Evolutionary conservation across 2,113 vertebrate species (phyloP).

Genomic region (Neogobius melanostomus): DNA sequence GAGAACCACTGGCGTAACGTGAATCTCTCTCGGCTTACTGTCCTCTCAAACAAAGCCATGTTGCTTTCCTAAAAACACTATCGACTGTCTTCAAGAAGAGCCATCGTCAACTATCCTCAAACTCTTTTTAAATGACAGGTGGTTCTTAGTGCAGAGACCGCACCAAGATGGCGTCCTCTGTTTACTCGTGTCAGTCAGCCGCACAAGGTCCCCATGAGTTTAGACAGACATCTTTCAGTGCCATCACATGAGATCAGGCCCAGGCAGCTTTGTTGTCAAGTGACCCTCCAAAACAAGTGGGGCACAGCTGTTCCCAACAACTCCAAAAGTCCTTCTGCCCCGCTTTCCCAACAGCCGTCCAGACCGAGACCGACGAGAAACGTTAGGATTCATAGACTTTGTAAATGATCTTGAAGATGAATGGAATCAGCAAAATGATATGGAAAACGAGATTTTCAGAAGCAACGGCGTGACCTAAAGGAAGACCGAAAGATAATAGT

Average conservation of each 20-base stretch:
- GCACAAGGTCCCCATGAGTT: constrained; percentile 18
- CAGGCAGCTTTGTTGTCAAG: constrained; percentile 52
- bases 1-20: no score
- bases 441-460: neutral
- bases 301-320: constrained; percentile 46
- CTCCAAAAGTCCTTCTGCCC: constrained; percentile 1
- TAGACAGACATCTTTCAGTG: constrained; percentile 37
- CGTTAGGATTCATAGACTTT: neutral
- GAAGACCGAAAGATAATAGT: no score
- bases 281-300: constrained; percentile 55
- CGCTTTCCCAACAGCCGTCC: neutral
- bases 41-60: no score
- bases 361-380: neutral
- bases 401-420: neutral
- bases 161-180: constrained; percentile 14
- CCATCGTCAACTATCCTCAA: no score
- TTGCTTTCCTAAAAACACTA: no score
- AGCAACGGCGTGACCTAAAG: no score
- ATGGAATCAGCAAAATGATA: neutral
- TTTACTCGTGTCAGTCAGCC: constrained; percentile 7
- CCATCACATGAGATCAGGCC: constrained; percentile 25
- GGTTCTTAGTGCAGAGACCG: neutral
- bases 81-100: no score
- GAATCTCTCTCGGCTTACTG: no score
- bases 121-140: no score